Percentiles rank a stretch among this genome's conserved stretches.
Evolutionary conservation across 2,888 invertebrate genomes (phyloP).

Genomic region (Phrixothrix hirtus): DNA sequence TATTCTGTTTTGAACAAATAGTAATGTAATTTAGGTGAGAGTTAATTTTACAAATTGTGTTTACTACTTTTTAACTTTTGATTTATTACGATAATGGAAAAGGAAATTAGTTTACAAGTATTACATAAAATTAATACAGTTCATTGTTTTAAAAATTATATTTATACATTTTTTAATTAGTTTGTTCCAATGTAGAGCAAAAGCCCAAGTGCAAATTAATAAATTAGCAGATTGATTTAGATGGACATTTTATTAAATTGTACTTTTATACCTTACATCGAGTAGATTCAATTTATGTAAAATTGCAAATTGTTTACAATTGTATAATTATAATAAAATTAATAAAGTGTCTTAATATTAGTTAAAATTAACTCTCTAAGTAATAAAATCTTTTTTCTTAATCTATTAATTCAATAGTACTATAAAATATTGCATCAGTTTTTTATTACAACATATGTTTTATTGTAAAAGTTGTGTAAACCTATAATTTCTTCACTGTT

Average conservation of each 20-base stretch:
- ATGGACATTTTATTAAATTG: too few species aligned
- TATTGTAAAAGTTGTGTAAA: constrained; percentile 9
- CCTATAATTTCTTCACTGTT: constrained; percentile 24
- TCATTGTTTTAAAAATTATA: too few species aligned
- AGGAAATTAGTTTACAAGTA: too few species aligned
- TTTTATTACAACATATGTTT: constrained; percentile 4
- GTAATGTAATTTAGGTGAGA: constrained; percentile 7
- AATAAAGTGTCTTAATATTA: not conserved
- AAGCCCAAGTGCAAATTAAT: too few species aligned
- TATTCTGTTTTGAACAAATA: too few species aligned
- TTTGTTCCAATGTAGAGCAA: too few species aligned
- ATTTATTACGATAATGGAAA: too few species aligned
- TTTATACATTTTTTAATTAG: too few species aligned
- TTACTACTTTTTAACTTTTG: too few species aligned
- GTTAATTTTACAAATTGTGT: constrained; percentile 14
- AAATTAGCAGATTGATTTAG: too few species aligned
- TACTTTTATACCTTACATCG: too few species aligned
- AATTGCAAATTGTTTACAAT: not conserved
- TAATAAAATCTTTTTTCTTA: not conserved
- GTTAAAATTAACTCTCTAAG: not conserved
- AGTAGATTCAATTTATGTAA: not conserved
- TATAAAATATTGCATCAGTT: not conserved
- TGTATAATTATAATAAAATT: not conserved
- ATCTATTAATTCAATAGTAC: not conserved
- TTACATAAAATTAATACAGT: too few species aligned